Conservation (phyloP, 2,888 invertebrate genomes). For the Cylindroiulus punctatus region DNA sequence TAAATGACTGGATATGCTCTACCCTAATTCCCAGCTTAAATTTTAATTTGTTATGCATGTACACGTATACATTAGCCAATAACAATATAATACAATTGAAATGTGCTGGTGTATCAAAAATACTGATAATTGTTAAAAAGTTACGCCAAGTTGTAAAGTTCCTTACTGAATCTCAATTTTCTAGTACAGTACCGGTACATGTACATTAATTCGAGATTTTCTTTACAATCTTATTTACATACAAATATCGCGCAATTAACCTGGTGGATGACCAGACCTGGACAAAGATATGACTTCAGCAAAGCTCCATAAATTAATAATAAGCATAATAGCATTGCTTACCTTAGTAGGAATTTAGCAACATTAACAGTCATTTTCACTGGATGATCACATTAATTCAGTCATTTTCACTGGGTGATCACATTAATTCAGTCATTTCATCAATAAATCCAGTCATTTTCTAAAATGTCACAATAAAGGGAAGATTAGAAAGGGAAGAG, state of each 20-base stretch:
- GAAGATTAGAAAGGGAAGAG: not conserved
- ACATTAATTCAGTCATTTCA: too few species aligned
- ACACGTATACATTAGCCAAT: not conserved
- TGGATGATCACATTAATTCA: not conserved
- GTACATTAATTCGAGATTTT: too few species aligned
- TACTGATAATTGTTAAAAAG: not conserved
- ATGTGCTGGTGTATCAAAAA: not conserved
- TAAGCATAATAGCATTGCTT: not conserved
- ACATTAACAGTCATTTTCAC: not conserved
- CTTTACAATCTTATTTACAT: slow-evolving; percentile 3
- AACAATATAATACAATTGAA: not conserved
- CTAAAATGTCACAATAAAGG: not conserved
- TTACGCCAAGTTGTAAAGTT: not conserved
- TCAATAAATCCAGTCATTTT: not conserved
- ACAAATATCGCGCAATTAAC: not conserved
- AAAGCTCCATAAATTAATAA: not conserved
- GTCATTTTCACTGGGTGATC: not conserved
- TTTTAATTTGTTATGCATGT: not conserved
- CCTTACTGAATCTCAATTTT: not conserved
- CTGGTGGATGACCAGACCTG: not conserved
- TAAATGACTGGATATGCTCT: not conserved
- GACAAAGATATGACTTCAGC: not conserved
- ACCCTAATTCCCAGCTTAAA: not conserved
- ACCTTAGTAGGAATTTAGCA: not conserved
- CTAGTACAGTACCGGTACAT: not conserved